Evolutionary conservation across 1,140 invertebrate species (phyloP), one percentile per base, ranked within the genome.

Genomic region (Achatina immaculata): DNA sequence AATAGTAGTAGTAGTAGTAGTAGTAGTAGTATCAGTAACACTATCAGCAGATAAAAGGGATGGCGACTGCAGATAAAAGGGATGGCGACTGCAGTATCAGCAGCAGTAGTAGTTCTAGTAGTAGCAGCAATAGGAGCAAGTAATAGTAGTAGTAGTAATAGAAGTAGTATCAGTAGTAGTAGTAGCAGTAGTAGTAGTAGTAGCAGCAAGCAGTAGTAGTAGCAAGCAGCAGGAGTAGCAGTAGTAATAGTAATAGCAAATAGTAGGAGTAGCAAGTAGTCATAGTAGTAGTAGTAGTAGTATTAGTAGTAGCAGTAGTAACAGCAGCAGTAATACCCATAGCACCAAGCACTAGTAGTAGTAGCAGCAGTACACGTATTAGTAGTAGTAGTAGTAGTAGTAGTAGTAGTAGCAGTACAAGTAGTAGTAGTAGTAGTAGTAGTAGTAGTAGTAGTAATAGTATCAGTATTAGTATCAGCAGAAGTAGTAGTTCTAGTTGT

Each of bases 221-320:
- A 55, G 51, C n/a, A n/a, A n/a, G n/a, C 51, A 55, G 51, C 3
- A 55, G 51, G 14, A 55, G 51, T 55, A 21, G 51, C n/a, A 21
- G 21, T 11, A 55, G 51, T 21, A 11, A 24, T 11, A 55, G 51
- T 21, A n/a, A 24, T 21, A 21, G 6, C n/a, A 55, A 2, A 24
- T 11, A 55, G 21, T 11, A 55, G 51, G 3, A 11, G 51, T 21
- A 21, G 51, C n/a, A n/a, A 55, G 51, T 55, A 55, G 51, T 55
- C 14, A 24, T 55, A 55, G 51, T 55, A 55, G 51, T 55, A 55
- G 51, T 55, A 55, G 51, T 55, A 55, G 51, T 55, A 55, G 51
- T 55, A 55, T 7, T 48, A 55, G 51, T 55, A 55, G 51, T 55
- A 55, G 51, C n/a, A 55, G 51, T 55, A 55, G 51, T 55, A 55